Conservation (phyloP, 64 coral and sea anemone species). For the Hydrozoanthus tunicans region DNA sequence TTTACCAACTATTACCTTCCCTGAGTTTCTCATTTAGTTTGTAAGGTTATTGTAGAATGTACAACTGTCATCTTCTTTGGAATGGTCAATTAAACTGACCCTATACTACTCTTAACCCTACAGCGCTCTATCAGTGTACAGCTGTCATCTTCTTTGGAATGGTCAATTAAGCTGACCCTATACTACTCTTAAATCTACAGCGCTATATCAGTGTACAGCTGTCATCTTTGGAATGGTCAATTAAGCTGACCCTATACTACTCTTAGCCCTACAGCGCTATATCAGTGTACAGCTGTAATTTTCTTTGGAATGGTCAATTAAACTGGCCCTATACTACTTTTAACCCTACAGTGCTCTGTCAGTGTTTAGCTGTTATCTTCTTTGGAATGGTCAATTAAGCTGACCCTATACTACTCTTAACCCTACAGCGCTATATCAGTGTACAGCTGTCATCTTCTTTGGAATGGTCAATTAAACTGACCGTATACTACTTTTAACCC, state of each 20-base stretch:
- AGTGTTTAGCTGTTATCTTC: no score
- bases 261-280: no score
- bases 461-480: not conserved
- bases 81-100: not conserved
- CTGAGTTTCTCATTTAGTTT: not conserved
- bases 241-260: no score
- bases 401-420: not conserved
- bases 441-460: no score
- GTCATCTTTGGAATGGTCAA: no score
- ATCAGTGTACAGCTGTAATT: no score
- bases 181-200: no score
- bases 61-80: no score
- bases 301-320: not conserved
- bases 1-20: no score
- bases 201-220: no score
- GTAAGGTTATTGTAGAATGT: constrained; percentile 35
- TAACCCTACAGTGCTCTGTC: constrained; percentile 74
- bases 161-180: no score
- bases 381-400: not conserved
- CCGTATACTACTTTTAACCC: not conserved
- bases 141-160: no score
- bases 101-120: not conserved
- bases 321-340: not conserved
- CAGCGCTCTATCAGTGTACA: constrained; percentile 87
- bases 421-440: constrained; percentile 87